Conservation (phyloP, 2,888 invertebrate genomes). For the Ptychoptera albimana region DNA sequence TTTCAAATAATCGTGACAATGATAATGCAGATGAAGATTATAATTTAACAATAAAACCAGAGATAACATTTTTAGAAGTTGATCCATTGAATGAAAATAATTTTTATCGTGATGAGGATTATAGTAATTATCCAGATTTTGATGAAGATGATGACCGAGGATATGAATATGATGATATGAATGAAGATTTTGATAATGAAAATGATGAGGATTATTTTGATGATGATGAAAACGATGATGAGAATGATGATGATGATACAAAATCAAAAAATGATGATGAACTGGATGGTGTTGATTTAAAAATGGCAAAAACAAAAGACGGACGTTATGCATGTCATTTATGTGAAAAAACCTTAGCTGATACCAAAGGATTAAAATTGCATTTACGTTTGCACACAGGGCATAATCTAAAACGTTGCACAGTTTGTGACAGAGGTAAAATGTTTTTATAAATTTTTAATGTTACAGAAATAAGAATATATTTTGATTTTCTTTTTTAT, state of each 20-base stretch:
- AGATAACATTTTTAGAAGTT: conserved; percentile 7
- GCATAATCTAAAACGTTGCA: conserved; percentile 10
- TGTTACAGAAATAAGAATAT: not conserved
- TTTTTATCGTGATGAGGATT: not conserved
- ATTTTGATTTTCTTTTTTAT: conserved; percentile 1
- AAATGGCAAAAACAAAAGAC: not conserved
- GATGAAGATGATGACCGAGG: conserved; percentile 3
- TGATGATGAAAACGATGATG: not conserved
- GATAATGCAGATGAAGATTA: conserved; percentile 1
- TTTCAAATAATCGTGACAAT: not conserved
- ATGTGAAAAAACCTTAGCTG: conserved; percentile 9
- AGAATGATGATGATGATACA: too few species aligned
- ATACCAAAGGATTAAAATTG: conserved; percentile 8
- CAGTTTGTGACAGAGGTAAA: conserved; percentile 8
- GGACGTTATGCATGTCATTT: conserved; percentile 8
- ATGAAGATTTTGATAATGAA: conserved; percentile 3
- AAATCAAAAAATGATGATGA: conserved; percentile 1
- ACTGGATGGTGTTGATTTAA: conserved; percentile 4
- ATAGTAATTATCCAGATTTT: too few species aligned
- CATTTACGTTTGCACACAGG: conserved; percentile 10
- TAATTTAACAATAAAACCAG: conserved; percentile 7
- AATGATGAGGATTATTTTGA: conserved; percentile 5
- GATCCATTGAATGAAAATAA: conserved; percentile 4
- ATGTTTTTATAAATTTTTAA: not conserved
- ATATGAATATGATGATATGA: not conserved